Base-by-base conservation (phyloP, 1,140 invertebrate genomes). In the Bacillus rossius region DNA sequence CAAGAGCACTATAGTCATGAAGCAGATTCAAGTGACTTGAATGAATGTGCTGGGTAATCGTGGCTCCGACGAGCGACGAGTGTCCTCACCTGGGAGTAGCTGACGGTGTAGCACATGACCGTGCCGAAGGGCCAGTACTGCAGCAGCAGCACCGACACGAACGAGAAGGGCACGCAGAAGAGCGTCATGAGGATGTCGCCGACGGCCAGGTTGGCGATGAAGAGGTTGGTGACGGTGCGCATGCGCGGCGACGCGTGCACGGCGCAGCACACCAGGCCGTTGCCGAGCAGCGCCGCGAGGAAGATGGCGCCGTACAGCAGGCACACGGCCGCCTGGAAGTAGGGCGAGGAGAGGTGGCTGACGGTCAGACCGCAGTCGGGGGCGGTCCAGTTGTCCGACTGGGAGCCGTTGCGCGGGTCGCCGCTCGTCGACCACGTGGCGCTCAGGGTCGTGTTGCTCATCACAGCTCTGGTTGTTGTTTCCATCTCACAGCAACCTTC, bases 141-240 rank as follows among this genome's bases (percentile, higher is more conserved):
- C 16, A 90, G 72, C 19, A 91, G 76, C 37, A 92, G 73, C 22
- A 81, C 84, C 2, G 88, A 81, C 1, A 92, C 79, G 61, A 91
- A 92, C 2, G 88, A 86, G 63, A 92, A 92, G 1, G 92, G 91
- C n/a, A 94, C 84, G 67, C 91, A 93, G 59, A 94, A 84, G 1
- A 92, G 62, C 0, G 89, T 86, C 83, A 94, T 91, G 25, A 92
- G 72, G 17, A 95, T 84, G 69, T 95, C 91, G 19, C 89, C 89
- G 8, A 93, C 74, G 0, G 91, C 89, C 53, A 95, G 73, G 72
- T 94, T 94, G 61, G 85, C 84, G 60, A 94, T 93, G 68, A 93
- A 92, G 67, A 87, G 89, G 67, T 94, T 94, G 1, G 91, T 93
- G 1, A 93, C 88, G 0, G 90, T 92, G 60, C 86, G 81, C 90